Percentiles rank a stretch among this genome's conserved stretches.
These are phyloP conservation scores for Neomonachus schauinslandi DNA, from an alignment of 2,113 vertebrate species.

Conservation along the genomic window DNA sequence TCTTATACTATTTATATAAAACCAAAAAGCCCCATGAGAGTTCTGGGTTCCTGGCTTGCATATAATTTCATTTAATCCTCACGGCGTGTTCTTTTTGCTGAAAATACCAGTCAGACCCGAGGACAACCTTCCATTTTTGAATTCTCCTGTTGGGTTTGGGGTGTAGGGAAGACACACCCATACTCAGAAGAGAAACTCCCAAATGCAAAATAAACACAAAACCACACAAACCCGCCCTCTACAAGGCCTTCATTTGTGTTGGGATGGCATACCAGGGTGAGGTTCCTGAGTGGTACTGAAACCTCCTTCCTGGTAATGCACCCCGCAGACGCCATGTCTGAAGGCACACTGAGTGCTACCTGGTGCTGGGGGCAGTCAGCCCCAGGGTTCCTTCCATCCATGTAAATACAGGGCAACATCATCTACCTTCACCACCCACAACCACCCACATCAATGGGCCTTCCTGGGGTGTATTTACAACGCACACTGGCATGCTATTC, in stretches of 20 bases:
- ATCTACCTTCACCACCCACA: background rate
- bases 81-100: background rate
- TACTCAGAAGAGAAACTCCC: background rate
- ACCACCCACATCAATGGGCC: background rate
- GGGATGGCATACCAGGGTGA: background rate
- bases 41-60: background rate
- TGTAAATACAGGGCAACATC: background rate
- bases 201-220: constrained; percentile 59
- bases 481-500: fast-evolving
- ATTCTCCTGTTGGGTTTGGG: background rate
- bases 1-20: background rate
- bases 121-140: background rate
- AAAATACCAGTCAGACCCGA: background rate
- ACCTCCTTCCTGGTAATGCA: background rate
- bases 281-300: background rate
- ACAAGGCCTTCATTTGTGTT: constrained; percentile 1
- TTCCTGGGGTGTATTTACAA: background rate
- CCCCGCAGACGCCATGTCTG: background rate
- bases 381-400: background rate
- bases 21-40: background rate
- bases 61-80: background rate
- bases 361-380: background rate
- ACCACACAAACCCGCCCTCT: background rate
- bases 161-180: background rate
- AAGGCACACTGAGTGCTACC: background rate